Evolutionary conservation across 2,797 vertebrate species (phyloP).

Genomic region (Otus scops): DNA sequence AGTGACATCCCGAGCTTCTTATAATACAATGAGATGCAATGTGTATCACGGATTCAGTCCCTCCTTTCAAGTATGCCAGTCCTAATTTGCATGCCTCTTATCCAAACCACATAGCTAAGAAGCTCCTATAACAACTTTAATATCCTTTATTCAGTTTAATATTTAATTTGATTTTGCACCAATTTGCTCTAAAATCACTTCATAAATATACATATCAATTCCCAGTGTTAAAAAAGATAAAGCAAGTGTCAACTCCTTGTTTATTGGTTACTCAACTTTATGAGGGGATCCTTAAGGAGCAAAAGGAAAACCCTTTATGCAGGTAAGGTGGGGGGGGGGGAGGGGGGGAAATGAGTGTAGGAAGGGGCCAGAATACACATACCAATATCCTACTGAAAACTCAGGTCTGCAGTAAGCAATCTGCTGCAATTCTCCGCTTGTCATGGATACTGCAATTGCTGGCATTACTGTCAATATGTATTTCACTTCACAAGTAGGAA

Average conservation of each 20-base stretch:
- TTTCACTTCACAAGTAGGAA: background rate
- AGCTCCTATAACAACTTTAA: background rate
- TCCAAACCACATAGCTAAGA: background rate
- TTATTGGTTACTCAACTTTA: background rate
- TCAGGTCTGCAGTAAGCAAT: background rate
- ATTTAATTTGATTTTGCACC: background rate
- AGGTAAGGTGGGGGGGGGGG: fast-evolving
- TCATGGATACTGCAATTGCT: background rate
- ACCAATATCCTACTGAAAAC: background rate
- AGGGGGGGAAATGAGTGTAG: background rate
- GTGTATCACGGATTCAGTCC: background rate
- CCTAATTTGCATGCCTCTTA: background rate
- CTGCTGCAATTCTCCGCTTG: background rate
- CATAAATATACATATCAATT: background rate
- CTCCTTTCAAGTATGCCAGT: background rate
- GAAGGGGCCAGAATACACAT: background rate
- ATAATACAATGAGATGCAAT: background rate
- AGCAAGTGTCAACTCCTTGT: background rate
- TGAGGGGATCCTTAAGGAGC: background rate
- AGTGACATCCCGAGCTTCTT: background rate
- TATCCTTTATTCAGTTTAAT: background rate
- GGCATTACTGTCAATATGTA: constrained; percentile 2
- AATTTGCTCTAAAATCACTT: background rate
- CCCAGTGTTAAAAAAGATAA: background rate
- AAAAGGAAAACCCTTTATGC: background rate